Evolutionary conservation across 2,888 invertebrate species (phyloP), one percentile per base, ranked within the genome.

Genomic region (Rutpela maculata): DNA sequence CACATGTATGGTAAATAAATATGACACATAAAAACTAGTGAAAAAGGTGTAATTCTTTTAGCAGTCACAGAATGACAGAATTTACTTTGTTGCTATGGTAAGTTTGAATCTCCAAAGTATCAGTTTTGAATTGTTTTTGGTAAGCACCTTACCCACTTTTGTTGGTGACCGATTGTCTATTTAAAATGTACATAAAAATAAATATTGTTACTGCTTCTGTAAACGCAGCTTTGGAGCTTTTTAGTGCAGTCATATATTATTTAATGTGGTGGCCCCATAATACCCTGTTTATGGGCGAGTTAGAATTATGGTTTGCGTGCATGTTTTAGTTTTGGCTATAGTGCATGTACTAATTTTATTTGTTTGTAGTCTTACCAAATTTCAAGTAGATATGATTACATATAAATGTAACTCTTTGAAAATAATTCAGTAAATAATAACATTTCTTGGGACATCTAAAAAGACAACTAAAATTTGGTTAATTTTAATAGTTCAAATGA

Each of bases 261-360:
- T 77, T 62, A 74, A 68, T 84, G 83, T 85, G 84, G 85, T 85
- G 86, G 85, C 86, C 86, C 87, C 86, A 86, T 84, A 82, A 86
- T 87, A 87, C 87, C 86, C 85, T 82, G 80, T 22, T 19, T 11
- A 65, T 60, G 60, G 50, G 60, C 66, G 22, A 66, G 7, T 26
- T 38, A 56, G 18, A 12, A 15, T 60, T 62, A 50, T 55, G 35
- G 35, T 18, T 38, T 18, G 19, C 59, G 10, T 12, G 57, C 59
- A 43, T 60, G 59, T 17, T 59, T 74, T 22, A 57, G 0, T 65
- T 35, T n/a, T 50, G n/a, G n/a, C 6, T 17, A 50, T 50, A 1
- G n/a, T 50, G 50, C n/a, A 50, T 50, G 50, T 50, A 50, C n/a
- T 35, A 3, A 35, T 35, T 35, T 35, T 50, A n/a, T n/a, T 1